Evolutionary conservation across 1,140 invertebrate species (phyloP).

Genomic region (Bombus affinis): DNA sequence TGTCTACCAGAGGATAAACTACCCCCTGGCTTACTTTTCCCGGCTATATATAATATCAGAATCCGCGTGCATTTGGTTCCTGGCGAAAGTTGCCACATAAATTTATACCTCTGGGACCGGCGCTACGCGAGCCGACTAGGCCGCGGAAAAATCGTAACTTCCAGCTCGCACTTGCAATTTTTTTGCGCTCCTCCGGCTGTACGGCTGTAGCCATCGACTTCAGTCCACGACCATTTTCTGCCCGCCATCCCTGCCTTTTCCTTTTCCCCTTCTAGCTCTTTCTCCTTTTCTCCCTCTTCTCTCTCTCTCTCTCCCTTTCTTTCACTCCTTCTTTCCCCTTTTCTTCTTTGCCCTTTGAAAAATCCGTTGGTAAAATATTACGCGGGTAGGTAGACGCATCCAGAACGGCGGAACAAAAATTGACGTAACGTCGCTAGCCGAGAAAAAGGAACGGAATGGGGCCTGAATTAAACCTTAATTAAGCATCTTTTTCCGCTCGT

Average conservation of each 20-base stretch:
- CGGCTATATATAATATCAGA: slow-evolving; percentile 66
- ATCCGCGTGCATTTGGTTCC: slow-evolving; percentile 68
- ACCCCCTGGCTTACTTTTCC: slow-evolving; percentile 55
- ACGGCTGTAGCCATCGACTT: too few relatives aligned
- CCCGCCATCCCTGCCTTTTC: too few relatives aligned
- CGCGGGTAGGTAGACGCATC: background rate
- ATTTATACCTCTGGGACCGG: slow-evolving; percentile 60
- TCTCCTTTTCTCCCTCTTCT: too few relatives aligned
- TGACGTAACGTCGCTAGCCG: background rate
- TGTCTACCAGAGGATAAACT: slow-evolving; percentile 63
- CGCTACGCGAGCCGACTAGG: background rate
- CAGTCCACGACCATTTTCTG: too few relatives aligned
- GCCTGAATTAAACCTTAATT: slow-evolving; percentile 10
- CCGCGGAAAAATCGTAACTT: slow-evolving; percentile 66
- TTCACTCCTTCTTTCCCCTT: background rate
- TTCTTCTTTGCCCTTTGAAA: slow-evolving; percentile 15
- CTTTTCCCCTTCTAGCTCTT: background rate
- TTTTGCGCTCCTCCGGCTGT: slow-evolving; percentile 14
- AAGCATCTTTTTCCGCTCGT: slow-evolving; percentile 3
- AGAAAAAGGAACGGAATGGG: background rate
- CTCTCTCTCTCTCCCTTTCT: background rate
- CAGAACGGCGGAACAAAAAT: background rate
- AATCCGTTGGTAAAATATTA: slow-evolving; percentile 28
- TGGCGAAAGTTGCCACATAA: slow-evolving; percentile 72
- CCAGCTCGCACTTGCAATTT: slow-evolving; percentile 50